Evolutionary conservation across 2,113 vertebrate species (phyloP).

Genomic region (Pomatostomus ruficeps): DNA sequence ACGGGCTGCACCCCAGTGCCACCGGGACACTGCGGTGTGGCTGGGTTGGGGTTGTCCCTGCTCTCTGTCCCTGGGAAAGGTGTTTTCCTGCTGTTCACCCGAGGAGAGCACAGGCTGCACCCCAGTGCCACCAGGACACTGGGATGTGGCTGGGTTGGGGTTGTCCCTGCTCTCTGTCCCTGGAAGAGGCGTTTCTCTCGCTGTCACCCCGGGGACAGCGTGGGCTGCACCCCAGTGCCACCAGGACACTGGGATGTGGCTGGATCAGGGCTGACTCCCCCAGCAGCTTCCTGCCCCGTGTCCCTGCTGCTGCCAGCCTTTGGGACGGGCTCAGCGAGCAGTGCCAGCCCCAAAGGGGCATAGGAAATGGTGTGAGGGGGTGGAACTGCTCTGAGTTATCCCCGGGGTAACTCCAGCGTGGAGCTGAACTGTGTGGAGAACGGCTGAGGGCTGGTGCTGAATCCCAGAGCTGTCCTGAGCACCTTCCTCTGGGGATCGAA

Average conservation of each 20-base stretch:
- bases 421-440: fast-evolving
- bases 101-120: too few species aligned
- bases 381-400: neutral
- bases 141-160: too few species aligned
- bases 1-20: too few species aligned
- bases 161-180: fast-evolving
- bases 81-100: too few species aligned
- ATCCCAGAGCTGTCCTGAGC: neutral
- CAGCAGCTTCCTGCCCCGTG: fast-evolving
- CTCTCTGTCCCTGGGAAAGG: too few species aligned
- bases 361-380: neutral
- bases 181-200: neutral
- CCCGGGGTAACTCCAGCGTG: neutral
- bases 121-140: too few species aligned
- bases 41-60: too few species aligned
- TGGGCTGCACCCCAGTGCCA: neutral
- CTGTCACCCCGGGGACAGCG: fast-evolving
- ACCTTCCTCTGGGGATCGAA: too few species aligned
- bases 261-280: neutral
- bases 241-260: neutral
- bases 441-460: neutral
- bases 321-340: neutral
- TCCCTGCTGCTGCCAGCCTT: neutral
- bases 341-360: fast-evolving
- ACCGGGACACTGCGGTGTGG: too few species aligned